Base-by-base conservation (phyloP, 2,113 vertebrate genomes). In the Illadopsis cleaveri region DNA sequence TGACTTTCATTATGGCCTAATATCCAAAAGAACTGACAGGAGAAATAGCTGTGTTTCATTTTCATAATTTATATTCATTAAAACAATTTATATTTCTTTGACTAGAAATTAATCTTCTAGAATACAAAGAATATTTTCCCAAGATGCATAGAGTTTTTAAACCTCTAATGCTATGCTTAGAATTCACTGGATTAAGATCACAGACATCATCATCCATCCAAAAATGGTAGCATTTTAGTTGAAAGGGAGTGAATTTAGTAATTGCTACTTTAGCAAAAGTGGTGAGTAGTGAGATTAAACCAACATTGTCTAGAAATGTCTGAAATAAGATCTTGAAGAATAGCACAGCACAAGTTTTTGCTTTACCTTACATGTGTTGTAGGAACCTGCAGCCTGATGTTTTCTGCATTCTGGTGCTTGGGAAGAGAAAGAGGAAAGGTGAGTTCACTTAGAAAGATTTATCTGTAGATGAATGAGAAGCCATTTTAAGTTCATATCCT, bases 311-410 rank as follows among this genome's bases (percentile, higher is more conserved):
- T 48, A 60, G 57, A 88, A 89, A 42, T 28, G 12, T 19, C n/a
- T 57, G 35, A 70, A 65, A 37, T 31, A 40, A 65, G 18, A 22
- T 56, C 22, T 42, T 53, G 21, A 86, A 44, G 35, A 82, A 15
- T 2, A 81, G 20, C 15, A 2, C 30, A 33, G 60, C 35, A 68
- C 16, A 47, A 48, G 9, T 12, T 86, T 33, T 45, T 80, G 82
- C 20, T n/a, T 97, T 98, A 98, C 98, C 98, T 98, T 96, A 97
- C 86, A 15, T 98, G 98, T 86, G 97, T 92, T 23, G 97, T 91
- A 60, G 98, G 98, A 93, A 98, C 97, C 88, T 98, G 98, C 78
- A 98, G 87, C 78, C 98, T 96, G 94, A 91, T 48, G 44, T 98
- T 97, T 82, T 98, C 98, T 61, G 97, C 72, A 7, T 97, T 98